A percentile compares a stretch with the other conserved stretches of the same genome.
Conservation (phyloP, 2,113 vertebrate species). For the Peucedramus taeniatus region DNA sequence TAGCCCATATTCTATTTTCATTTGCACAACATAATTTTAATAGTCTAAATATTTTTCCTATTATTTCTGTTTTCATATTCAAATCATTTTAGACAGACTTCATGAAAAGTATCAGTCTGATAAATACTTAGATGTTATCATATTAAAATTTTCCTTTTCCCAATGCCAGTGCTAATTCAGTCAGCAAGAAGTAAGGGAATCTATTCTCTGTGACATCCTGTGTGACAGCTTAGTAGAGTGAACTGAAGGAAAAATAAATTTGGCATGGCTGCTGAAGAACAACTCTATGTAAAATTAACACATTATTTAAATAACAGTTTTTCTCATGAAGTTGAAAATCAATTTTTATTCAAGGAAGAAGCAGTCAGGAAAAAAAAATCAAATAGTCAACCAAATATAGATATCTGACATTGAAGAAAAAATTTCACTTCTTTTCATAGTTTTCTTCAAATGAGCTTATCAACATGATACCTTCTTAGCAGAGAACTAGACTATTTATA, state of each 20-base stretch:
- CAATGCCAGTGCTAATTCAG: background rate
- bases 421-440: too few species aligned
- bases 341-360: background rate
- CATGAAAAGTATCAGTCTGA: background rate
- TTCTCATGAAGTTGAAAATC: background rate
- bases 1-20: background rate
- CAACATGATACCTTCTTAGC: background rate
- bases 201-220: background rate
- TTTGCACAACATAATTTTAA: background rate
- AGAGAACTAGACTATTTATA: background rate
- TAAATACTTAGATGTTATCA: background rate
- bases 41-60: background rate
- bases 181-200: background rate
- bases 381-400: background rate
- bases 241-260: background rate
- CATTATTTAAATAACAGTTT: background rate
- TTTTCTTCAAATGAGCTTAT: background rate
- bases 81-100: background rate
- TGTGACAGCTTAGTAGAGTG: background rate
- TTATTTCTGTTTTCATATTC: background rate
- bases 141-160: background rate
- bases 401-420: background rate
- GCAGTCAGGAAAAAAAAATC: background rate
- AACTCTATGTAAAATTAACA: background rate
- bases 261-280: background rate